A percentile compares a stretch with the other conserved stretches of the same genome.
These are phyloP conservation scores for Idris sp. DNA, from an alignment of 1,140 invertebrate genomes.

Conservation along the genomic window DNA sequence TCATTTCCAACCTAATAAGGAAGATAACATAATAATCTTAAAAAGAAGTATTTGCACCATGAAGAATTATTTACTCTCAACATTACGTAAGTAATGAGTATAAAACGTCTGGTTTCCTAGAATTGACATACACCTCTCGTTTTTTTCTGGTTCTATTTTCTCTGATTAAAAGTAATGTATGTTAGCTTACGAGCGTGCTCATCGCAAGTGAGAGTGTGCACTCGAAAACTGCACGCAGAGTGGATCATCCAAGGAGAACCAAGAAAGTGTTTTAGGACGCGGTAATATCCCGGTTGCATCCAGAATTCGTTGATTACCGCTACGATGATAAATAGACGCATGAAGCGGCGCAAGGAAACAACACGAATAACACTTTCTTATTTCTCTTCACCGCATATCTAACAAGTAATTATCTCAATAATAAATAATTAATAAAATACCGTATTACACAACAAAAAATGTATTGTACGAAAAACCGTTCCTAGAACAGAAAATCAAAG, in stretches of 20 bases:
- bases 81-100: slow-evolving; percentile 48
- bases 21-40: slow-evolving; percentile 47
- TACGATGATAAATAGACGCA: slow-evolving; percentile 61
- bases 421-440: slow-evolving; percentile 56
- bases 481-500: too few relatives aligned
- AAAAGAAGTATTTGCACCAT: slow-evolving; percentile 35
- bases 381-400: slow-evolving; percentile 56
- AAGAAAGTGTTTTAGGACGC: slow-evolving; percentile 71
- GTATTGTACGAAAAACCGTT: too few relatives aligned
- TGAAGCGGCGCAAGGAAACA: slow-evolving; percentile 49
- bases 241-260: slow-evolving; percentile 73
- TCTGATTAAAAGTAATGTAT: slow-evolving; percentile 57
- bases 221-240: slow-evolving; percentile 70
- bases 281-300: slow-evolving; percentile 63
- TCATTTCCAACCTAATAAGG: slow-evolving; percentile 44
- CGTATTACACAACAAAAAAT: slow-evolving; percentile 17
- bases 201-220: slow-evolving; percentile 58
- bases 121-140: slow-evolving; percentile 52
- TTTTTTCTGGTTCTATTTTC: slow-evolving; percentile 58
- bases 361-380: slow-evolving; percentile 60
- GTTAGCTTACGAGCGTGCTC: slow-evolving; percentile 42
- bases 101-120: slow-evolving; percentile 51
- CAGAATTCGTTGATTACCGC: slow-evolving; percentile 63
- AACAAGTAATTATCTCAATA: slow-evolving; percentile 51
- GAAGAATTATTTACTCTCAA: slow-evolving; percentile 24